A percentile compares a stretch with the other conserved stretches of the same genome.
Conservation (phyloP, 2,888 invertebrate genomes). For the Apocheima hispidaria region DNA sequence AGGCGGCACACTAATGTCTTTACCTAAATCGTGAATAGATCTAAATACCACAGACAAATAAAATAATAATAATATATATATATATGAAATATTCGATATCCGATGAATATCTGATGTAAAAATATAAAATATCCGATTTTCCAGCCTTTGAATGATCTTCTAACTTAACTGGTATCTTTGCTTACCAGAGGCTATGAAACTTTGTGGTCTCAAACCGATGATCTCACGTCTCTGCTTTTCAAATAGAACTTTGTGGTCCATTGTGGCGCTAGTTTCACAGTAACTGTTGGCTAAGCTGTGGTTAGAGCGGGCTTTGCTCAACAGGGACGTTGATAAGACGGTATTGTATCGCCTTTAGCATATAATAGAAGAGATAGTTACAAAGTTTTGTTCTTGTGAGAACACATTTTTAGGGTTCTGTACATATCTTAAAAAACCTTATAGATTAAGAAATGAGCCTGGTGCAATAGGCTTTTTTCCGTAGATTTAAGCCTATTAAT, state of each 20-base stretch:
- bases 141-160: neutral
- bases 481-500: too few species aligned
- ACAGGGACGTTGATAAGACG: constrained; percentile 27
- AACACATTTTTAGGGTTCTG: neutral
- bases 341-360: constrained; percentile 12
- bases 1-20: too few species aligned
- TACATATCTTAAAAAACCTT: too few species aligned
- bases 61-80: too few species aligned
- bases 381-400: neutral
- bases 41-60: too few species aligned
- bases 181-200: constrained; percentile 54
- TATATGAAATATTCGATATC: too few species aligned
- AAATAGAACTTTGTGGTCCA: constrained; percentile 63
- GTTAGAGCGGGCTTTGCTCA: constrained; percentile 1
- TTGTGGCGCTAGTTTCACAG: constrained; percentile 26
- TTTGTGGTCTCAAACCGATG: constrained; percentile 69
- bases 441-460: neutral
- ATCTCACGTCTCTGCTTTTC: constrained; percentile 68
- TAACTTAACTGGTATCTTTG: constrained; percentile 12
- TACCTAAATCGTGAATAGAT: too few species aligned
- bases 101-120: too few species aligned
- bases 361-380: neutral
- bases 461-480: too few species aligned
- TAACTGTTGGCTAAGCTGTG: constrained; percentile 14
- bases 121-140: constrained; percentile 7